phyloP scores from a whole-genome alignment of 2,113 vertebrate genomes.

The Hippocampus mohnikei region DNA sequence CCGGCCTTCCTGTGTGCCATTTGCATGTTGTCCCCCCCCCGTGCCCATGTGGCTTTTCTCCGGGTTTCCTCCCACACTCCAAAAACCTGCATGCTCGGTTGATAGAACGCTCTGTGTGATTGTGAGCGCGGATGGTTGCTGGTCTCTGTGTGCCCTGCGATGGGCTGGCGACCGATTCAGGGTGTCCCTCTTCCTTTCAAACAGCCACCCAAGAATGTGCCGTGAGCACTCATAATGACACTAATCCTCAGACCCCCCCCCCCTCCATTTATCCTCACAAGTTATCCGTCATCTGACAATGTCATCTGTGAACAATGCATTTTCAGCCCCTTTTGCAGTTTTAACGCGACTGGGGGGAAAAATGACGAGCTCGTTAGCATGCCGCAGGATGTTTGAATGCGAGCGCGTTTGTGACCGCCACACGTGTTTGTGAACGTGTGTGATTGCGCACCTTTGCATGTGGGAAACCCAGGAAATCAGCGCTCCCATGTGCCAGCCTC shows the following conservation, averaged over 20 bases:
- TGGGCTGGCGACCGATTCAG: too few species aligned
- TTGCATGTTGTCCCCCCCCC: too few species aligned
- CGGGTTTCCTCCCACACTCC: too few species aligned
- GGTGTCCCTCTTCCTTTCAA: too few species aligned
- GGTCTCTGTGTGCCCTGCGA: too few species aligned
- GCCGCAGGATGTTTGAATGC: slow-evolving; percentile 17
- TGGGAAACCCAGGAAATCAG: slow-evolving; percentile 74
- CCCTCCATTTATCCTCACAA: slow-evolving; percentile 35
- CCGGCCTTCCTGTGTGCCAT: too few species aligned
- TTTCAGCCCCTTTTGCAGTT: slow-evolving; percentile 1
- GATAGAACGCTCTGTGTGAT: too few species aligned
- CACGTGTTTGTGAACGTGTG: slow-evolving; percentile 47
- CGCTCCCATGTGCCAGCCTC: slow-evolving; percentile 68
- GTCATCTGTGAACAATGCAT: background rate
- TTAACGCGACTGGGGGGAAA: slow-evolving; percentile 12
- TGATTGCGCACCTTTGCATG: slow-evolving; percentile 63
- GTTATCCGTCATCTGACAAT: slow-evolving; percentile 55
- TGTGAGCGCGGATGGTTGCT: too few species aligned
- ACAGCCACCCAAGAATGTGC: slow-evolving; percentile 45
- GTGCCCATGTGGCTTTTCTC: too few species aligned
- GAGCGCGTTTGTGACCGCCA: slow-evolving; percentile 31
- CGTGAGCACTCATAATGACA: slow-evolving; percentile 43
- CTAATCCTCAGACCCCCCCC: slow-evolving; percentile 26
- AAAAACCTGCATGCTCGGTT: too few species aligned
- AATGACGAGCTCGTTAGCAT: slow-evolving; percentile 4